Conservation (phyloP, 1,140 invertebrate genomes). For the Rhyacophila brunnea region DNA sequence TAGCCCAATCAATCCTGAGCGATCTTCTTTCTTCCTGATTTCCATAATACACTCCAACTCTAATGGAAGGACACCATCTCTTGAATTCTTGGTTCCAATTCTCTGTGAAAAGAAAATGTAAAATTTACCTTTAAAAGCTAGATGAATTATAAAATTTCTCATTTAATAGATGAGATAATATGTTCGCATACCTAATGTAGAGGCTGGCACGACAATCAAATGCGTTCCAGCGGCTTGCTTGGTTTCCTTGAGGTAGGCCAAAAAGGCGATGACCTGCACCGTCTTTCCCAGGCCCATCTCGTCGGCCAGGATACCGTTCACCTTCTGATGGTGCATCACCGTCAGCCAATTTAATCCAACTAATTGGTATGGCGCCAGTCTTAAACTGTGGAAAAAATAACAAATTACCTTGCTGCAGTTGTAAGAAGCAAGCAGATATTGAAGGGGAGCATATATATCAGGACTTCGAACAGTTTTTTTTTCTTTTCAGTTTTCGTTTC, state of each 20-base stretch:
- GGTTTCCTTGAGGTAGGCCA: slow-evolving; percentile 82
- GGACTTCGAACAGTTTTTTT: no score
- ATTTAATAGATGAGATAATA: no score
- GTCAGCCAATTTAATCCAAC: slow-evolving; percentile 93
- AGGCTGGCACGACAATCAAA: slow-evolving; percentile 89
- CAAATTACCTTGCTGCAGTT: no score
- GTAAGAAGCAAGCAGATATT: no score
- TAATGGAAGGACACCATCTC: slow-evolving; percentile 80
- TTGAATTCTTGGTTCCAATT: slow-evolving; percentile 87
- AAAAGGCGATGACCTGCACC: slow-evolving; percentile 85
- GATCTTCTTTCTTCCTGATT: slow-evolving; percentile 77
- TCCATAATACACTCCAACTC: slow-evolving; percentile 86
- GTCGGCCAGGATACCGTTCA: slow-evolving; percentile 93
- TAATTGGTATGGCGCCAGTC: slow-evolving; percentile 86
- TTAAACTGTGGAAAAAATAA: slow-evolving; percentile 50
- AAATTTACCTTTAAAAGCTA: background rate
- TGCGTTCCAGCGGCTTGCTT: slow-evolving; percentile 70
- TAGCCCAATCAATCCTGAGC: slow-evolving; percentile 75
- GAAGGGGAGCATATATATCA: no score
- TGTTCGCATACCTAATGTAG: slow-evolving; percentile 84
- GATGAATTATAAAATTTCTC: no score
- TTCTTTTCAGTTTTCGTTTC: no score
- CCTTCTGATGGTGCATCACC: slow-evolving; percentile 82
- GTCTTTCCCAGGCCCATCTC: slow-evolving; percentile 92
- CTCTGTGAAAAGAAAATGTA: slow-evolving; percentile 54